Conservation (phyloP, 1,140 invertebrate species). For the Leptinotarsa lineolata region DNA sequence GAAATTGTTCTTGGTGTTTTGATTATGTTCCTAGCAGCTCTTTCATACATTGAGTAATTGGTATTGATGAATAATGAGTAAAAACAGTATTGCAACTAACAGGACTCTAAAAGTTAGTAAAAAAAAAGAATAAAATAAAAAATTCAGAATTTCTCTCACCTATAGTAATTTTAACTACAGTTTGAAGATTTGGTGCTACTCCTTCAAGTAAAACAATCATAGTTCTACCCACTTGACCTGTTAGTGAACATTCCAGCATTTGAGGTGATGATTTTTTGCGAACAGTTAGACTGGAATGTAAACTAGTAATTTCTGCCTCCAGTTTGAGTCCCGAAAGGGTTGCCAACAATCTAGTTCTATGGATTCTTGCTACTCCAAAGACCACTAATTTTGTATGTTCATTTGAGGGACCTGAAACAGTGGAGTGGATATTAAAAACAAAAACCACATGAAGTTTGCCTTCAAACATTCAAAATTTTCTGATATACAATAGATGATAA, state of each 20-base stretch:
- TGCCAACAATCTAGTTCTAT: constrained; percentile 83
- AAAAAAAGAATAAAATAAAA: neutral
- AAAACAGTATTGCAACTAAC: too few species aligned
- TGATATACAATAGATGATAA: too few species aligned
- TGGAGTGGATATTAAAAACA: too few species aligned
- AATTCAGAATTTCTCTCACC: constrained; percentile 61
- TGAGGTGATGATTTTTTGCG: constrained; percentile 73
- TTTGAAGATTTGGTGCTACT: constrained; percentile 86
- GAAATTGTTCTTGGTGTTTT: too few species aligned
- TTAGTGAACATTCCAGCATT: constrained; percentile 83
- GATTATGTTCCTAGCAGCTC: too few species aligned
- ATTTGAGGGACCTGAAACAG: constrained; percentile 23
- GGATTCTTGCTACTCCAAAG: constrained; percentile 79
- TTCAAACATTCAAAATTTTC: too few species aligned
- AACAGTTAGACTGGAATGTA: constrained; percentile 78
- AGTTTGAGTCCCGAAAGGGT: constrained; percentile 91
- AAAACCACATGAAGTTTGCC: too few species aligned
- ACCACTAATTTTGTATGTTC: constrained; percentile 53
- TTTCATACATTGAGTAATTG: too few species aligned
- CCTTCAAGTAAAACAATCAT: constrained; percentile 93
- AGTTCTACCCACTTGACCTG: constrained; percentile 87
- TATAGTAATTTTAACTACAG: constrained; percentile 90
- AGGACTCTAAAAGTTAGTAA: neutral
- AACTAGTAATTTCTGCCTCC: constrained; percentile 84
- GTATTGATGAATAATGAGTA: too few species aligned